These are phyloP conservation scores for Labroides dimidiatus DNA, from an alignment of 2,797 vertebrate species.

Conservation along the genomic window DNA sequence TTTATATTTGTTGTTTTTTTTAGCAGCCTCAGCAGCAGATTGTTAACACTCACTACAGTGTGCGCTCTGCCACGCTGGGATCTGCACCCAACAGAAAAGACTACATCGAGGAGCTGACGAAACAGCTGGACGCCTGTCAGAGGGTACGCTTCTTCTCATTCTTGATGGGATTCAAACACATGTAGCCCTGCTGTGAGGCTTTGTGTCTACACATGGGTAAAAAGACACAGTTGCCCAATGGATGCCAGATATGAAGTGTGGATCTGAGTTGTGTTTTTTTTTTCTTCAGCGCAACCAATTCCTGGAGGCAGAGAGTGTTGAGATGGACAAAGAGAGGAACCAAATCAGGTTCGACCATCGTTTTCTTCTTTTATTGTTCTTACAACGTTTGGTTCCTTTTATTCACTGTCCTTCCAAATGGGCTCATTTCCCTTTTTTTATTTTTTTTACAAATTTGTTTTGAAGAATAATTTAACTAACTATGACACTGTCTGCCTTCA, in stretches of 20 bases:
- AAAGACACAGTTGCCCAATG: background rate
- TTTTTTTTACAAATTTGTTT: background rate
- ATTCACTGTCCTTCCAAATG: too few species aligned
- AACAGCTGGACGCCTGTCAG: conserved; percentile 78
- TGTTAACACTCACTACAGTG: conserved; percentile 55
- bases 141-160: conserved; percentile 56
- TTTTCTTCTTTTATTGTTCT: background rate
- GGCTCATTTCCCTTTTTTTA: too few species aligned
- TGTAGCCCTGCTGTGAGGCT: too few species aligned
- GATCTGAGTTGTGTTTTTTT: background rate
- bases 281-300: conserved; percentile 84
- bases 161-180: background rate
- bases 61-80: conserved; percentile 67
- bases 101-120: conserved; percentile 85
- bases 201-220: background rate
- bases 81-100: conserved; percentile 70
- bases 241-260: background rate
- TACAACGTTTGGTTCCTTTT: background rate
- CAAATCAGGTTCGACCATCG: conserved; percentile 78
- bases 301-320: conserved; percentile 85
- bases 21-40: conserved; percentile 1
- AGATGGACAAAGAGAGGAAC: conserved; percentile 86
- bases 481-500: background rate
- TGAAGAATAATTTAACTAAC: background rate
- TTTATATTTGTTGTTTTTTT: background rate